These are phyloP conservation scores for Excalfactoria chinensis DNA, from an alignment of 2,113 vertebrate genomes.

Conservation along the genomic window DNA sequence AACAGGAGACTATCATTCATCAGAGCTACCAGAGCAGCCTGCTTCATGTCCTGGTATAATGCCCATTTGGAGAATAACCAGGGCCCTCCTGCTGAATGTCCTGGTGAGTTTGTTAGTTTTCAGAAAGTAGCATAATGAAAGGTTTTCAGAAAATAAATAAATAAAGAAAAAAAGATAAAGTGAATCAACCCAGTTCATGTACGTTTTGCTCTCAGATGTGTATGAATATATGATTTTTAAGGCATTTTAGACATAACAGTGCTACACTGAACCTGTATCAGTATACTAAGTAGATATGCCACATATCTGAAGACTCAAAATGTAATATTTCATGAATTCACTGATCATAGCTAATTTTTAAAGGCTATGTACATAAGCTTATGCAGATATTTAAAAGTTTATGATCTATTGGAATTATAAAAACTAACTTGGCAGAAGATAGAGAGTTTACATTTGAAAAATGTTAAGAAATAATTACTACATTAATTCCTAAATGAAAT, in stretches of 20 bases:
- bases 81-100: background rate
- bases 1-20: background rate
- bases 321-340: background rate
- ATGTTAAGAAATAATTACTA: background rate
- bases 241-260: background rate
- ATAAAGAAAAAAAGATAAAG: background rate
- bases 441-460: background rate
- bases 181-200: fast-evolving
- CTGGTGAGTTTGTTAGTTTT: background rate
- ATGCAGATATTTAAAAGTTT: background rate
- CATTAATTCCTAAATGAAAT: background rate
- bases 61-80: background rate
- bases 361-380: background rate
- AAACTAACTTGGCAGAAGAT: background rate
- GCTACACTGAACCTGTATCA: background rate
- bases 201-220: background rate
- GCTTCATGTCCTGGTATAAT: background rate
- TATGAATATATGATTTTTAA: background rate
- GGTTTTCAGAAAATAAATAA: background rate
- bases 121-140: background rate
- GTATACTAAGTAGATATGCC: background rate
- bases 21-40: constrained; percentile 14
- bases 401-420: background rate
- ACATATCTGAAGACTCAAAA: background rate
- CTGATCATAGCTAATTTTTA: background rate